Percentiles rank a stretch among this genome's conserved stretches.
These are phyloP conservation scores for Indicator maculatus DNA, from an alignment of 2,113 vertebrate species.

Conservation along the genomic window DNA sequence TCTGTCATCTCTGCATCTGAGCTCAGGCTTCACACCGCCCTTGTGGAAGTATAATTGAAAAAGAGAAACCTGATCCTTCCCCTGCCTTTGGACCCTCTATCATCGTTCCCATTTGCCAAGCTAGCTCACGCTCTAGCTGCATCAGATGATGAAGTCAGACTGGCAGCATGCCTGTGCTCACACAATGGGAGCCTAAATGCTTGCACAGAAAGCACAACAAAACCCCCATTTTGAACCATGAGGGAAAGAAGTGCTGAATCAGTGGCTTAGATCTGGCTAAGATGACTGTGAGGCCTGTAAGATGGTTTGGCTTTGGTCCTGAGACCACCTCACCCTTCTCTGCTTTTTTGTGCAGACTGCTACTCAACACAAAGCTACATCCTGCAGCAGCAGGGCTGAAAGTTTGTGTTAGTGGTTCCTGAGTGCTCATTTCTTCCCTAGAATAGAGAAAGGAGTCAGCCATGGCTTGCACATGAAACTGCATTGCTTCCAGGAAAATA, in stretches of 20 bases:
- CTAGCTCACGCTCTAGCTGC: background rate
- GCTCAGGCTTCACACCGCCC: background rate
- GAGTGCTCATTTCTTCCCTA: background rate
- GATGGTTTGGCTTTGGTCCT: background rate
- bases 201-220: background rate
- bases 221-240: background rate
- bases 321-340: background rate
- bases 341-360: background rate
- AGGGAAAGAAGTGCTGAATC: background rate
- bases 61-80: background rate
- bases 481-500: background rate
- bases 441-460: background rate
- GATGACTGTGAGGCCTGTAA: background rate
- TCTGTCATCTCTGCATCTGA: background rate
- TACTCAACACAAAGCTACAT: background rate
- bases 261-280: background rate
- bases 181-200: background rate
- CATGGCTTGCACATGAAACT: background rate
- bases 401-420: background rate
- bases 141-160: background rate
- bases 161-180: background rate
- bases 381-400: background rate
- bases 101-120: background rate
- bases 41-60: background rate
- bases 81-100: background rate